Conservation (phyloP, 2,888 invertebrate species). For the Julus scandinavius region DNA sequence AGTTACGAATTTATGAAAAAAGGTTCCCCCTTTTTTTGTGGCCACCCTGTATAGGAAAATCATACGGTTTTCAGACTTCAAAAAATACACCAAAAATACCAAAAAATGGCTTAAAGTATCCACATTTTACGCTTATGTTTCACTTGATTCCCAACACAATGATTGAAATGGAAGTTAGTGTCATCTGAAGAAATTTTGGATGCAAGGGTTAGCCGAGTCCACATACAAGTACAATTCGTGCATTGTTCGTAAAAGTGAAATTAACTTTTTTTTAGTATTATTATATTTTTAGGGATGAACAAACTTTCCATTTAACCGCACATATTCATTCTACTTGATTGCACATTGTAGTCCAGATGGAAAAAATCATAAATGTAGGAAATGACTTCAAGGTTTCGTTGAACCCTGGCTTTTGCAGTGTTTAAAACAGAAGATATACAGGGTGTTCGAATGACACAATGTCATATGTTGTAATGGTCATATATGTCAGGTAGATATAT, state of each 20-base stretch:
- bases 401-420: not conserved
- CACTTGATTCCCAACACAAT: too few species aligned
- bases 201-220: not conserved
- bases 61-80: too few species aligned
- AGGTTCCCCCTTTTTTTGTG: too few species aligned
- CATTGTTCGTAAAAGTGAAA: constrained; percentile 29
- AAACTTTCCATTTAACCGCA: not conserved
- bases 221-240: not conserved
- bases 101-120: too few species aligned
- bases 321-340: not conserved
- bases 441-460: too few species aligned
- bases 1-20: too few species aligned
- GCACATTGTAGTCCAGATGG: not conserved
- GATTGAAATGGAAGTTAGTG: not conserved
- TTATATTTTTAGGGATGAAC: not conserved
- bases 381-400: constrained; percentile 13
- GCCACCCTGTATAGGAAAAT: too few species aligned
- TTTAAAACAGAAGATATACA: not conserved
- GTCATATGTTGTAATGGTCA: too few species aligned
- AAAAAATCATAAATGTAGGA: not conserved
- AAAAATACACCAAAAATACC: too few species aligned
- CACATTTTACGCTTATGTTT: too few species aligned
- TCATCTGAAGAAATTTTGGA: not conserved
- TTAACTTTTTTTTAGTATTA: not conserved
- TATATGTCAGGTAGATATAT: too few species aligned